These are phyloP conservation scores for Rhinoraja longicauda DNA, from an alignment of 2,797 vertebrate genomes.

Conservation along the genomic window DNA sequence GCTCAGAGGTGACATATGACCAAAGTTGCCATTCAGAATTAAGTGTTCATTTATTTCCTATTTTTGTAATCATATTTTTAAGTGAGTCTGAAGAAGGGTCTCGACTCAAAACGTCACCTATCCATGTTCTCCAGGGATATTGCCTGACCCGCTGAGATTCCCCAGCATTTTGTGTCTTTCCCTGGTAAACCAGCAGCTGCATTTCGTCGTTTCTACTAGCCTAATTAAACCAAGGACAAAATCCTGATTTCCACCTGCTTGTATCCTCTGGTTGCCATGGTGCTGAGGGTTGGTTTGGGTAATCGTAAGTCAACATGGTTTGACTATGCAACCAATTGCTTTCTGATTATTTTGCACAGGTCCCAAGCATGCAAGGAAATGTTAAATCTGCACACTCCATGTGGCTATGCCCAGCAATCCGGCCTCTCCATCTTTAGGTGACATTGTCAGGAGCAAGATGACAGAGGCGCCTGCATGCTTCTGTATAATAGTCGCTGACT, in stretches of 20 bases:
- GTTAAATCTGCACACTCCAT: not conserved
- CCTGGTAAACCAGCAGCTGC: no score
- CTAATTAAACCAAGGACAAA: not conserved
- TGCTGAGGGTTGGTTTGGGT: not conserved
- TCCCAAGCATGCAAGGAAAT: not conserved
- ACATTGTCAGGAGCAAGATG: not conserved
- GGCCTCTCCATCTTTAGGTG: not conserved
- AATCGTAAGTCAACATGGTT: not conserved
- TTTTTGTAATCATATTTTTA: no score
- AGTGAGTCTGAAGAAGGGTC: no score
- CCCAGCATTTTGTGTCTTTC: no score
- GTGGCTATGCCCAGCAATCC: not conserved
- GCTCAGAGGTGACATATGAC: no score
- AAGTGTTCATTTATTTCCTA: no score
- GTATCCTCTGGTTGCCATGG: not conserved
- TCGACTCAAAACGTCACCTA: no score
- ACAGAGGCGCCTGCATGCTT: not conserved
- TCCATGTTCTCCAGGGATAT: no score
- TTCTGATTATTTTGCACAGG: not conserved
- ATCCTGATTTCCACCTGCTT: not conserved
- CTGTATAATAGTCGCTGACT: not conserved
- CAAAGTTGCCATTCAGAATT: no score
- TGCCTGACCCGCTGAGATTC: no score
- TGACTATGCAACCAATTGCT: not conserved
- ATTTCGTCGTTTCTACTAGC: not conserved